phyloP scores from a whole-genome alignment of 2,113 vertebrate genomes.

The Axis porcinus region DNA sequence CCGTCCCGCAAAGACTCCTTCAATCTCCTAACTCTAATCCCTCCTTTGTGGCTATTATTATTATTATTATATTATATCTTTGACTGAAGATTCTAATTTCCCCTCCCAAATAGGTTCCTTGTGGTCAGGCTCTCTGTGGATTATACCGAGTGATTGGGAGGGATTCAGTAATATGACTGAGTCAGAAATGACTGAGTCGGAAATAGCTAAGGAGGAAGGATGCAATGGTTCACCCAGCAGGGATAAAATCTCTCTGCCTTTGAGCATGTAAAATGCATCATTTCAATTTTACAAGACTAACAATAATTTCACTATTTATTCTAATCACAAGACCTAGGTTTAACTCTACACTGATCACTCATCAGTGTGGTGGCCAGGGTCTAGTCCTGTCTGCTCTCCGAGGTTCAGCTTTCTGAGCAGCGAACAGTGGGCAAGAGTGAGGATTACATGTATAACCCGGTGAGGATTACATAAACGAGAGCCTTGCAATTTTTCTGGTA shows the following conservation, averaged over 20 bases:
- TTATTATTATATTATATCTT: not conserved
- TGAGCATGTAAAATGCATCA: not conserved
- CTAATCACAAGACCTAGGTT: not conserved
- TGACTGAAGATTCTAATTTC: slow-evolving; percentile 1
- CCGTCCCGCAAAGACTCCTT: not conserved
- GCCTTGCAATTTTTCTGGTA: not conserved
- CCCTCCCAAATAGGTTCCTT: not conserved
- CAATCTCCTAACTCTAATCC: not conserved
- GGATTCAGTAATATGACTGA: not conserved
- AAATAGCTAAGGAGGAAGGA: not conserved
- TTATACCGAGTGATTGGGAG: not conserved
- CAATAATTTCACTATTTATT: not conserved
- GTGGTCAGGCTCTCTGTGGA: not conserved
- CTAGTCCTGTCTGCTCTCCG: not conserved
- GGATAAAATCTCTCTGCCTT: slow-evolving; percentile 8
- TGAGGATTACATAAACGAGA: not conserved
- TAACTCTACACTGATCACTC: not conserved
- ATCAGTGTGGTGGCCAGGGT: not conserved
- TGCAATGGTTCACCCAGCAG: not conserved
- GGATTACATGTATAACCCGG: not conserved
- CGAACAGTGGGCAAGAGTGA: not conserved
- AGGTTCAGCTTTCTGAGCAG: not conserved
- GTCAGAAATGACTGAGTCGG: not conserved
- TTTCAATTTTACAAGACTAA: not conserved
- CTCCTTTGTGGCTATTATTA: not conserved